Evolutionary conservation across 2,113 vertebrate species (phyloP).

Genomic region (Amazona guildingii): DNA sequence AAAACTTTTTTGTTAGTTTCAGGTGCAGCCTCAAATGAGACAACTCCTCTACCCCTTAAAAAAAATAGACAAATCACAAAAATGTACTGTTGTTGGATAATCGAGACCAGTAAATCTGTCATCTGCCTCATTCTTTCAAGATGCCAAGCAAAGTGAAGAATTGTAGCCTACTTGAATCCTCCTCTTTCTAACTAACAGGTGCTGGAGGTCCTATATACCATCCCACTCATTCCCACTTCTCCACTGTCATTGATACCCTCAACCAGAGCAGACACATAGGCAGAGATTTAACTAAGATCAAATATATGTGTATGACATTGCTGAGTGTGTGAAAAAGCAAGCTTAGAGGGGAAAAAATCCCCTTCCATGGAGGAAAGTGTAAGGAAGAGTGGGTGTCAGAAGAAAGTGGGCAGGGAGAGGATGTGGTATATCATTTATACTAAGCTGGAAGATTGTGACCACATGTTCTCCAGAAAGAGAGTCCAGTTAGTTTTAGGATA

Average conservation of each 20-base stretch:
- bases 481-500: background rate
- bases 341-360: rapidly evolving
- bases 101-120: background rate
- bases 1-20: background rate
- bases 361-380: background rate
- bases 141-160: background rate
- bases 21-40: background rate
- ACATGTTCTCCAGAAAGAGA: background rate
- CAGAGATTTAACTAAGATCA: background rate
- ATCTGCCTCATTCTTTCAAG: background rate
- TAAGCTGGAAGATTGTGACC: background rate
- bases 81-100: background rate
- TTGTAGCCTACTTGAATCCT: background rate
- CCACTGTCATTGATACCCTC: background rate
- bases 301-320: background rate
- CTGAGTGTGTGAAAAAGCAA: background rate
- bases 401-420: background rate
- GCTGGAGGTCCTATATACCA: background rate
- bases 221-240: background rate
- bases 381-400: background rate
- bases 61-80: background rate
- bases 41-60: rapidly evolving
- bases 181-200: background rate
- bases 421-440: background rate
- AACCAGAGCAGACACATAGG: background rate